Evolutionary conservation across 2,888 invertebrate species (phyloP).

Genomic region (Calliphora vomitoria): DNA sequence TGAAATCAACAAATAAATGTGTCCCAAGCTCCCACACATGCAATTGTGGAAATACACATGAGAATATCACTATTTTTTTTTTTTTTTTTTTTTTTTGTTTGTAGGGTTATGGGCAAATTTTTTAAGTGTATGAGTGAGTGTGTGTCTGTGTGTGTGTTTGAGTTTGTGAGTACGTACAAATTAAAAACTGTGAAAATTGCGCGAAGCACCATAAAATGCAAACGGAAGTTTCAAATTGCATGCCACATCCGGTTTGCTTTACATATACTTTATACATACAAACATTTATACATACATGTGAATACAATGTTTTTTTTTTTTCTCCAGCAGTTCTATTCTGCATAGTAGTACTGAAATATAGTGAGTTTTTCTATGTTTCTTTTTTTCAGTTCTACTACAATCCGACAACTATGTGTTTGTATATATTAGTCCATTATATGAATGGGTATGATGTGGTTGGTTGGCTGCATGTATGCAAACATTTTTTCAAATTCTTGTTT

Average conservation of each 20-base stretch:
- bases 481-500: not conserved
- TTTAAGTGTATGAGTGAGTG: not conserved
- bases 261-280: constrained; percentile 18
- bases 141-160: constrained; percentile 7
- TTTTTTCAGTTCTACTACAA: not conserved
- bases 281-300: constrained; percentile 18
- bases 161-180: constrained; percentile 56
- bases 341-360: constrained; percentile 4
- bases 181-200: constrained; percentile 73
- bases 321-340: constrained; percentile 13
- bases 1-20: constrained; percentile 73
- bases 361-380: not conserved
- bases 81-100: not conserved
- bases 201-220: constrained; percentile 72
- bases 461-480: constrained; percentile 29
- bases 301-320: constrained; percentile 42
- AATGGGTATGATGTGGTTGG: constrained; percentile 56
- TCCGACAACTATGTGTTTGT: constrained; percentile 57
- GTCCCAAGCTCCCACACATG: constrained; percentile 62
- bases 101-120: not conserved
- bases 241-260: constrained; percentile 73
- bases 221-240: constrained; percentile 74
- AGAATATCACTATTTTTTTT: constrained; percentile 40
- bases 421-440: constrained; percentile 57
- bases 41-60: constrained; percentile 64